phyloP scores from a whole-genome alignment of 1,140 invertebrate species.

The Zaprionus ghesquierei region DNA sequence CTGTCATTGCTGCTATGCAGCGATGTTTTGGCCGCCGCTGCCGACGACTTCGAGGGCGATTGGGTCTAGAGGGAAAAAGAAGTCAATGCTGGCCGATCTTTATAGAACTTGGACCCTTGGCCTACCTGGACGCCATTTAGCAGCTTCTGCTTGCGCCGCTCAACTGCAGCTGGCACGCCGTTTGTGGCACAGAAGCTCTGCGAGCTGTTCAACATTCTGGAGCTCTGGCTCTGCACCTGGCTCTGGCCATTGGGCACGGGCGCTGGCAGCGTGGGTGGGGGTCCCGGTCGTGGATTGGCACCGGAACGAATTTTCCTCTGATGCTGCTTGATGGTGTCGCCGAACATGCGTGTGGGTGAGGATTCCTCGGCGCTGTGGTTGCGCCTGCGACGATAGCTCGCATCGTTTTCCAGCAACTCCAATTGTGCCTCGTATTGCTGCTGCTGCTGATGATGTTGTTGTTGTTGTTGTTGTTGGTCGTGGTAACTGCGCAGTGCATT shows the following conservation, averaged over 20 bases:
- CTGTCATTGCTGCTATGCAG: conserved; percentile 95
- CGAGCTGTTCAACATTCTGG: conserved; percentile 83
- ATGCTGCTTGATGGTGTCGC: conserved; percentile 82
- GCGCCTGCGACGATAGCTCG: conserved; percentile 68
- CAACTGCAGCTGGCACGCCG: conserved; percentile 68
- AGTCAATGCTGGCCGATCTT: neutral
- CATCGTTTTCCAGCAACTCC: conserved; percentile 72
- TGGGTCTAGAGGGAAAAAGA: neutral
- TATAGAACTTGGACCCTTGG: neutral
- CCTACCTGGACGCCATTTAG: conserved; percentile 67
- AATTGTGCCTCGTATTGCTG: conserved; percentile 70
- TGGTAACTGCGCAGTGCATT: conserved; percentile 61
- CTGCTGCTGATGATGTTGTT: conserved; percentile 58
- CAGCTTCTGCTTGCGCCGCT: conserved; percentile 75
- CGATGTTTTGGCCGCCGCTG: conserved; percentile 87
- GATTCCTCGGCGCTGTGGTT: conserved; percentile 82
- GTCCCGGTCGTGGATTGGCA: conserved; percentile 83
- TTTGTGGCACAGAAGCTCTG: conserved; percentile 83
- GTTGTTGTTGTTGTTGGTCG: conserved; percentile 48
- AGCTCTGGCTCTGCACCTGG: conserved; percentile 79
- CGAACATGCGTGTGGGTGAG: conserved; percentile 85
- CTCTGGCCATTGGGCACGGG: conserved; percentile 84
- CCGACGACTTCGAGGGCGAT: conserved; percentile 54
- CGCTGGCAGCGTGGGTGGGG: conserved; percentile 86
- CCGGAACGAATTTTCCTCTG: conserved; percentile 75